Percentiles rank a stretch among this genome's conserved stretches.
Evolutionary conservation across 2,888 invertebrate species (phyloP).

Genomic region (Monoplex corrugatus): DNA sequence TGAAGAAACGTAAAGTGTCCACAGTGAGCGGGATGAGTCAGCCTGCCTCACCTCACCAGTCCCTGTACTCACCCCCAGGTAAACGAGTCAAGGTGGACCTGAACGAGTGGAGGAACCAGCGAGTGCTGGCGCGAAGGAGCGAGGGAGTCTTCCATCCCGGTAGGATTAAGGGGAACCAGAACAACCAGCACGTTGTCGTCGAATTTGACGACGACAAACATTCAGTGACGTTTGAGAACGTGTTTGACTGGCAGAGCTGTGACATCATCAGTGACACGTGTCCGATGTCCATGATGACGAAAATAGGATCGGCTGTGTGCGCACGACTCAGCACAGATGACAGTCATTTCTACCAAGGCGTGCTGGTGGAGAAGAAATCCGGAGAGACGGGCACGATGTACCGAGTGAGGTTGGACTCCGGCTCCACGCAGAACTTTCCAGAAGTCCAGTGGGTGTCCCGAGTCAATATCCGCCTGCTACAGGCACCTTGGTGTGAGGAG

Average conservation of each 20-base stretch:
- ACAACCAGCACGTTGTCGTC: slow-evolving; percentile 87
- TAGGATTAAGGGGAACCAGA: slow-evolving; percentile 86
- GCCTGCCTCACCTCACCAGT: background rate
- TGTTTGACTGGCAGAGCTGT: slow-evolving; percentile 90
- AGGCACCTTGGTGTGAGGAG: slow-evolving; percentile 99
- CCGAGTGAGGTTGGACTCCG: slow-evolving; percentile 29
- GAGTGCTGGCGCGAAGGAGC: slow-evolving; percentile 93
- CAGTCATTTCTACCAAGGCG: slow-evolving; percentile 91
- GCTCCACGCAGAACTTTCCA: background rate
- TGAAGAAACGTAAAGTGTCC: slow-evolving; percentile 92
- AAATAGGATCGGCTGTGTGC: slow-evolving; percentile 91
- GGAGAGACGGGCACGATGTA: slow-evolving; percentile 22
- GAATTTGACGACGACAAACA: slow-evolving; percentile 90
- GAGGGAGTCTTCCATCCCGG: slow-evolving; percentile 90
- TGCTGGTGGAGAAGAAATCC: slow-evolving; percentile 86
- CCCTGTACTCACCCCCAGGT: slow-evolving; percentile 37
- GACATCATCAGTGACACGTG: slow-evolving; percentile 96
- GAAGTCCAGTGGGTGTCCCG: slow-evolving; percentile 88
- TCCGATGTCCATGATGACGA: slow-evolving; percentile 90
- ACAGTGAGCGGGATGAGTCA: slow-evolving; percentile 32
- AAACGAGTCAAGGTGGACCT: slow-evolving; percentile 86
- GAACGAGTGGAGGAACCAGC: slow-evolving; percentile 95
- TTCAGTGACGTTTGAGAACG: slow-evolving; percentile 86
- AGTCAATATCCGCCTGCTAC: slow-evolving; percentile 93
- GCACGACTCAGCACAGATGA: slow-evolving; percentile 84